Conservation (phyloP, 1,140 invertebrate genomes). For the Drosophila punjabiensis region DNA sequence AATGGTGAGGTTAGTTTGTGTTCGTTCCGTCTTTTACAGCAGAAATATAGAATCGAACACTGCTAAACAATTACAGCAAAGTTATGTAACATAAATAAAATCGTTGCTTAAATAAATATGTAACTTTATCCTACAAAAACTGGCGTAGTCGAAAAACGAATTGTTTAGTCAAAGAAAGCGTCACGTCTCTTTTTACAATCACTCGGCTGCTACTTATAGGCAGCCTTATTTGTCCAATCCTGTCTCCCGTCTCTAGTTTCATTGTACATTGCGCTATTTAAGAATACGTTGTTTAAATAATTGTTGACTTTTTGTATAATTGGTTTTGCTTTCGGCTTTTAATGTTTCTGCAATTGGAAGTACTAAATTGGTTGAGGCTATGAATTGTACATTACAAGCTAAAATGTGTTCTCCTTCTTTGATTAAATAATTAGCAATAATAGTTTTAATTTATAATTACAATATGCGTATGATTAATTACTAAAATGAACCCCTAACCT, state of each 20-base stretch:
- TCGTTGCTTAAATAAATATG: conserved; percentile 73
- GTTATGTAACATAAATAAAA: conserved; percentile 75
- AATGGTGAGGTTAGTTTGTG: conserved; percentile 51
- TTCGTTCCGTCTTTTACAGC: conserved; percentile 38
- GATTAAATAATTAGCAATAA: conserved; percentile 81
- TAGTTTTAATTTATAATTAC: conserved; percentile 67
- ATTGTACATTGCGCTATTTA: conserved; percentile 77
- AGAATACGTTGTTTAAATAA: conserved; percentile 73
- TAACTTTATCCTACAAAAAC: conserved; percentile 68
- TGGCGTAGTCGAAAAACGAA: conserved; percentile 58
- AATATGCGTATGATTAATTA: conserved; percentile 73
- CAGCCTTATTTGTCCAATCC: conserved; percentile 1
- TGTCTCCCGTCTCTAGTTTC: conserved; percentile 43
- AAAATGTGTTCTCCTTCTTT: conserved; percentile 60
- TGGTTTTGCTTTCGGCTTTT: conserved; percentile 46
- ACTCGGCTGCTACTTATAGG: conserved; percentile 6
- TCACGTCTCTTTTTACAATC: conserved; percentile 36
- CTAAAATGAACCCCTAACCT: conserved; percentile 69
- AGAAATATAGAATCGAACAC: conserved; percentile 51
- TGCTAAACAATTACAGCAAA: conserved; percentile 69
- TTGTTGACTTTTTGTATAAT: conserved; percentile 41
- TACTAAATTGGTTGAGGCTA: conserved; percentile 71
- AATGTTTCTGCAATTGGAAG: conserved; percentile 65
- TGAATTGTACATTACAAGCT: conserved; percentile 74
- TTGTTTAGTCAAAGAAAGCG: conserved; percentile 41